These are phyloP conservation scores for Alcedo atthis DNA, from an alignment of 2,797 vertebrate genomes.

Conservation along the genomic window DNA sequence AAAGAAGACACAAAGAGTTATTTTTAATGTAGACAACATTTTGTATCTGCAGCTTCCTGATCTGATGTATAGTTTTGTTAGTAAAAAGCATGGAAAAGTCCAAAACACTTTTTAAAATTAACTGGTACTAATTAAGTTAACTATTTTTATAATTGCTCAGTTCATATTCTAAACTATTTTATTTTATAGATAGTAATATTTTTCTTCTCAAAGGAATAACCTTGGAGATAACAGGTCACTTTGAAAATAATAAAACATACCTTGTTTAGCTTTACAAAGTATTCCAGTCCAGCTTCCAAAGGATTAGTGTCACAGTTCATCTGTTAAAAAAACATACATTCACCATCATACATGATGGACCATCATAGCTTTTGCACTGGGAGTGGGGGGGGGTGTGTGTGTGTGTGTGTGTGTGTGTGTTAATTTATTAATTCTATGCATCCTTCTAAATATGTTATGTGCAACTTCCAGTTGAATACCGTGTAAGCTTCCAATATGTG, in stretches of 20 bases:
- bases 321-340: slow-evolving; percentile 73
- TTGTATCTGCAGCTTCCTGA: background rate
- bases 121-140: background rate
- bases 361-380: background rate
- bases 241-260: slow-evolving; percentile 72
- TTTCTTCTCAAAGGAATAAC: background rate
- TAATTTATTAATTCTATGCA: background rate
- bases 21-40: background rate
- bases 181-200: background rate
- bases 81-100: background rate
- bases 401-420: no score
- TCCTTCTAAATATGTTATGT: background rate
- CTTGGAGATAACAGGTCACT: background rate
- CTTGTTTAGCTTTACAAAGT: slow-evolving; percentile 97
- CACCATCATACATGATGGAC: background rate
- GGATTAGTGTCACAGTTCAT: slow-evolving; percentile 99
- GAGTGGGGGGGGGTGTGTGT: no score
- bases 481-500: background rate
- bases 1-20: background rate
- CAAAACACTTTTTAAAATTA: background rate
- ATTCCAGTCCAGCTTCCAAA: slow-evolving; percentile 93
- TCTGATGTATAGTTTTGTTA: background rate
- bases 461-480: background rate
- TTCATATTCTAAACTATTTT: background rate
- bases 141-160: background rate